Conservation (phyloP, 2,888 invertebrate species). For the Tipula vernalis region DNA sequence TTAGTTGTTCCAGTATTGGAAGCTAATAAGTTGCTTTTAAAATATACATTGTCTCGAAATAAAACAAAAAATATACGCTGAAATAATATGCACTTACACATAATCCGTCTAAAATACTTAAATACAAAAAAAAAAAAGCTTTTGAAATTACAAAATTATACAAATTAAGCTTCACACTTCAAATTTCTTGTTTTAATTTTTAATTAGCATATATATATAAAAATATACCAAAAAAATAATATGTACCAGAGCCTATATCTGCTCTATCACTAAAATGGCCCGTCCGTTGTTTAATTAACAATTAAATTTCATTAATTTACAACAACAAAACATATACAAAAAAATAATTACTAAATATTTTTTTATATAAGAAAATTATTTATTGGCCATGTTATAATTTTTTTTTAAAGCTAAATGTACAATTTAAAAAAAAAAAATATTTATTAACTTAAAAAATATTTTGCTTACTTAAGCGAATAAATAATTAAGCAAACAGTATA, state of each 20-base stretch:
- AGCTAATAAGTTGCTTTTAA: not conserved
- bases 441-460: not conserved
- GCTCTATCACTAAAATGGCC: slow-evolving; percentile 4
- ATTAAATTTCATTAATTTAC: not conserved
- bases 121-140: not conserved
- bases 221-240: not conserved
- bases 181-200: not conserved
- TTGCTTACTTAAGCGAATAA: not conserved
- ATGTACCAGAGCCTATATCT: slow-evolving; percentile 1
- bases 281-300: not conserved
- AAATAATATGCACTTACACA: not conserved
- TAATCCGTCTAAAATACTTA: not conserved
- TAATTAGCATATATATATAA: not conserved
- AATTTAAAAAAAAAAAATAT: not conserved
- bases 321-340: not conserved
- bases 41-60: not conserved
- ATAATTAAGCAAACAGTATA: not conserved
- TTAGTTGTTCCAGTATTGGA: not conserved
- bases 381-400: not conserved
- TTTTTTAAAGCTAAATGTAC: not conserved
- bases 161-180: not conserved
- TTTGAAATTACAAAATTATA: not conserved
- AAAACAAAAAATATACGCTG: not conserved
- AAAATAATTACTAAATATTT: not conserved
- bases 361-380: not conserved